These are phyloP conservation scores for Agelastica alni DNA, from an alignment of 2,888 invertebrate species.

Conservation along the genomic window DNA sequence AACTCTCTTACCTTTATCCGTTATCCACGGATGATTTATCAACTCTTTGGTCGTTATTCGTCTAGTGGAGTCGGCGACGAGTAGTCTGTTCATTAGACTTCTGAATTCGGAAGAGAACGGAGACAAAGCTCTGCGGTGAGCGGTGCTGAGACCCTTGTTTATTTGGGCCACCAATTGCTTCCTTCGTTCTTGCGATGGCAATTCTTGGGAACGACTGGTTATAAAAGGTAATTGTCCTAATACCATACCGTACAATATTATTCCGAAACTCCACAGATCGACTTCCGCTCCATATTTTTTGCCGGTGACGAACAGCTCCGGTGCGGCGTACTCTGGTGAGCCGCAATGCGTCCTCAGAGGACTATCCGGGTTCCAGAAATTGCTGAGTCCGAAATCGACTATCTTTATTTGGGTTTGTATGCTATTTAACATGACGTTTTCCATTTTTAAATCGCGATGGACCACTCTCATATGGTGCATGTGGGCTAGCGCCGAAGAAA, in stretches of 20 bases:
- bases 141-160: constrained; percentile 66
- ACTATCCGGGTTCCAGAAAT: constrained; percentile 63
- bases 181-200: constrained; percentile 62
- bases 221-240: constrained; percentile 73
- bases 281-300: constrained; percentile 75
- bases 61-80: constrained; percentile 61
- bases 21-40: constrained; percentile 65
- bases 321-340: constrained; percentile 79
- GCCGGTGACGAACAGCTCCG: constrained; percentile 72
- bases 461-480: constrained; percentile 71
- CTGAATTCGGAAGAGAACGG: constrained; percentile 56
- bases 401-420: constrained; percentile 72
- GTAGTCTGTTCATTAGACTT: constrained; percentile 59
- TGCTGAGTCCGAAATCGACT: constrained; percentile 78
- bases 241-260: constrained; percentile 77
- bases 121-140: constrained; percentile 62
- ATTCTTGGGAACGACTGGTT: constrained; percentile 50
- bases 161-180: constrained; percentile 68
- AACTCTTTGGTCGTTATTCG: constrained; percentile 65
- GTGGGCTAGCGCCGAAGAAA: constrained; percentile 69
- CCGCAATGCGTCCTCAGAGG: constrained; percentile 77
- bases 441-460: constrained; percentile 79
- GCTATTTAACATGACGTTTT: constrained; percentile 74
- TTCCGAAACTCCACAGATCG: constrained; percentile 76
- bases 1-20: constrained; percentile 58